These are phyloP conservation scores for Neofelis nebulosa DNA, from an alignment of 2,113 vertebrate genomes.

Conservation along the genomic window DNA sequence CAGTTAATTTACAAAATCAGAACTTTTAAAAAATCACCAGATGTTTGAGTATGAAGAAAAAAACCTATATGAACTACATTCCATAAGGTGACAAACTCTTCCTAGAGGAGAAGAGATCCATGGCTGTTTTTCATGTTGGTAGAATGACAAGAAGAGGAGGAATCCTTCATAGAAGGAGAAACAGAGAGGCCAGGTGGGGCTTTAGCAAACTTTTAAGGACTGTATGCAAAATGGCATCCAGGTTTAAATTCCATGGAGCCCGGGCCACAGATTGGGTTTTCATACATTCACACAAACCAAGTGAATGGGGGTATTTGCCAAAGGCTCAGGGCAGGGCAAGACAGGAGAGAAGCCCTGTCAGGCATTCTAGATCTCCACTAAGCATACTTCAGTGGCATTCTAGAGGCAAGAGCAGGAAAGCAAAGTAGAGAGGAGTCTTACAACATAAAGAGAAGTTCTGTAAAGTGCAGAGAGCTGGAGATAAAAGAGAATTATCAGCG, in stretches of 20 bases:
- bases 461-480: background rate
- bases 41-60: conserved; percentile 12
- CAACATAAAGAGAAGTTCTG: background rate
- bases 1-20: conserved; percentile 55
- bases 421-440: background rate
- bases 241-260: background rate
- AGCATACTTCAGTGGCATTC: background rate
- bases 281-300: background rate
- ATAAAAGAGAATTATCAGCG: background rate
- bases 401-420: background rate
- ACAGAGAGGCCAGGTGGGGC: background rate
- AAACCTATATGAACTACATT: background rate
- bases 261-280: background rate
- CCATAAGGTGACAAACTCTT: conserved; percentile 1
- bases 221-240: background rate
- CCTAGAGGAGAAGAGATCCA: background rate
- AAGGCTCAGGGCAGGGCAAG: background rate
- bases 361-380: background rate
- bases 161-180: background rate
- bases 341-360: background rate
- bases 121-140: background rate
- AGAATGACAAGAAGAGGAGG: background rate
- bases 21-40: conserved; percentile 21
- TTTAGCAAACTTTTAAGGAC: background rate
- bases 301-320: background rate